Conservation (phyloP, 2,888 invertebrate species). For the Clivina fossor region DNA sequence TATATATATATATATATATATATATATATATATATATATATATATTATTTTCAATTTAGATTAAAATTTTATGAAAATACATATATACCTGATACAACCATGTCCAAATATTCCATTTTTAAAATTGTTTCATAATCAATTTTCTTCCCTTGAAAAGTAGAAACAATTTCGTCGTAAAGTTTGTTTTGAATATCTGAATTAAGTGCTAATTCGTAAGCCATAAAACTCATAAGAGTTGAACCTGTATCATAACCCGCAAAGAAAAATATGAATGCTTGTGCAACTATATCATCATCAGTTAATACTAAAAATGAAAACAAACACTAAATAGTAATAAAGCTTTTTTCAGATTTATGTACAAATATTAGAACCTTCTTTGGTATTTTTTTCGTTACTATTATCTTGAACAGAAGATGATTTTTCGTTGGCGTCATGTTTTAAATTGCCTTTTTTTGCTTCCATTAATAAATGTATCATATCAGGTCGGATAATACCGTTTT, state of each 20-base stretch:
- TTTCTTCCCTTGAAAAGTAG: constrained; percentile 41
- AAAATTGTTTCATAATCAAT: constrained; percentile 53
- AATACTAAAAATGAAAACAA: constrained; percentile 29
- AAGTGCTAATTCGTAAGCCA: constrained; percentile 49
- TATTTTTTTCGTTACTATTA: too few species aligned
- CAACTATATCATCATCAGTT: constrained; percentile 57
- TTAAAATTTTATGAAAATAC: constrained; percentile 15
- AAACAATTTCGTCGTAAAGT: constrained; percentile 48
- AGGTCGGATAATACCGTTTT: too few species aligned
- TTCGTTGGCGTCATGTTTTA: too few species aligned
- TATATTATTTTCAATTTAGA: background rate
- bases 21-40: background rate
- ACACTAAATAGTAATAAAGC: background rate
- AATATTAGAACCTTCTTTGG: background rate
- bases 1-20: background rate
- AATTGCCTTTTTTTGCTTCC: too few species aligned
- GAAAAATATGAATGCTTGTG: constrained; percentile 58
- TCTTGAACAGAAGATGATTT: too few species aligned
- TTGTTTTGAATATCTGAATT: constrained; percentile 49
- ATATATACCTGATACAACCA: constrained; percentile 53
- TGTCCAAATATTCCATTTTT: constrained; percentile 59
- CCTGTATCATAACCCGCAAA: constrained; percentile 55
- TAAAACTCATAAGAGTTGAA: constrained; percentile 47
- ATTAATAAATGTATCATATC: too few species aligned
- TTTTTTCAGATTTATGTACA: background rate